phyloP scores from a whole-genome alignment of 2,113 vertebrate genomes.

The Tauraco erythrolophus region DNA sequence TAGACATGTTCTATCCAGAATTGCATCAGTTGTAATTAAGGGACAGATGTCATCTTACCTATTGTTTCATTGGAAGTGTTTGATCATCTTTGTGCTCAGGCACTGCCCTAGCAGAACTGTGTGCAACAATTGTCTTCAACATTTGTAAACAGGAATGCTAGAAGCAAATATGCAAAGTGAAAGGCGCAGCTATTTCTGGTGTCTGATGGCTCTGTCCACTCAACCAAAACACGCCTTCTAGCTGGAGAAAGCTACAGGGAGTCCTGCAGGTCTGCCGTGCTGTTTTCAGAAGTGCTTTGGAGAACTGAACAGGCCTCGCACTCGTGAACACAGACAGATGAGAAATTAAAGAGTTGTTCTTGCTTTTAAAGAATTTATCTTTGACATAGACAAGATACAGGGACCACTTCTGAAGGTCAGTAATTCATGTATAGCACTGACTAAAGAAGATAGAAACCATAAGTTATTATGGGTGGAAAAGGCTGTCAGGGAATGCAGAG shows the following conservation, averaged over 20 bases:
- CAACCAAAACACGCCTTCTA: not conserved
- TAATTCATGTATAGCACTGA: not conserved
- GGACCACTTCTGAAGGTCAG: not conserved
- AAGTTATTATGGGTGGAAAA: not conserved
- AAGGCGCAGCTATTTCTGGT: conserved; percentile 22
- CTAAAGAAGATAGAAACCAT: not conserved
- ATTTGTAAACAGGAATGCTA: not conserved
- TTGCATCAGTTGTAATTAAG: not conserved
- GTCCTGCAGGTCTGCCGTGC: not conserved
- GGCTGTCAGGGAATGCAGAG: not conserved
- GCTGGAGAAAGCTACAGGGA: not conserved
- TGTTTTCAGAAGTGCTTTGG: not conserved
- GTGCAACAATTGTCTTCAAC: not conserved
- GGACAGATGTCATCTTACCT: not conserved
- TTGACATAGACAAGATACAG: not conserved
- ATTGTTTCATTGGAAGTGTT: not conserved
- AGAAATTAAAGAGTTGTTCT: not conserved
- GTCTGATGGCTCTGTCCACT: conserved; percentile 11
- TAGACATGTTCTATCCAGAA: not conserved
- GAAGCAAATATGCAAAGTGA: not conserved
- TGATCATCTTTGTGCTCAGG: not conserved
- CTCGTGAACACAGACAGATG: not conserved
- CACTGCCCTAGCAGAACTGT: not conserved
- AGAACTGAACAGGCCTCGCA: not conserved
- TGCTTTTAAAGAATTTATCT: conserved; percentile 14